Conservation (phyloP, 37 sponge, comb jelly and placozoan species). For the Mnemiopsis leidyi region DNA sequence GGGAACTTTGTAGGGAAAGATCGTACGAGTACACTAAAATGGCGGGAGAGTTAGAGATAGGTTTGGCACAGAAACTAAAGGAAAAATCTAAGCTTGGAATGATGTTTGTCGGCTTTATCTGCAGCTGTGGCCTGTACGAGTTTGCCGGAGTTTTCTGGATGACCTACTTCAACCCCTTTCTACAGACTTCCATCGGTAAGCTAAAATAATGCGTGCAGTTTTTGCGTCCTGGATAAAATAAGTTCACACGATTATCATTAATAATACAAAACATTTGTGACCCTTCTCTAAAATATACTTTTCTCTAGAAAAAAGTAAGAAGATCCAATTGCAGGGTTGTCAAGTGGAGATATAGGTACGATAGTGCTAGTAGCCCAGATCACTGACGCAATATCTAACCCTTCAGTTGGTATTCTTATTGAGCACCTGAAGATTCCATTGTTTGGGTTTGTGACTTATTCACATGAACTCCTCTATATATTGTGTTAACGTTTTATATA, state of each 20-base stretch:
- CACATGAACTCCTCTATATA: too few relatives aligned
- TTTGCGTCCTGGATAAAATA: background rate
- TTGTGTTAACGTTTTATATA: too few relatives aligned
- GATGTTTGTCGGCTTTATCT: background rate
- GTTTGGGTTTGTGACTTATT: background rate
- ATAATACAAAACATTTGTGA: too few relatives aligned
- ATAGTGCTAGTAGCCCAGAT: constrained; percentile 2
- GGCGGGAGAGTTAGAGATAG: background rate
- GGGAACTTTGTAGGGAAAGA: background rate
- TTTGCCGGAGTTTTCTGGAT: constrained; percentile 20
- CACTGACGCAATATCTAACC: background rate
- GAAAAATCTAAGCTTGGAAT: background rate
- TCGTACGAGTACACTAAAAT: background rate
- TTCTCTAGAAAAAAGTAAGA: background rate
- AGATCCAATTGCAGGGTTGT: background rate
- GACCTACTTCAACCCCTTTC: constrained; percentile 24
- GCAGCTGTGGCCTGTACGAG: constrained; percentile 39
- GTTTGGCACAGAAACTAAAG: background rate
- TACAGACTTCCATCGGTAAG: background rate
- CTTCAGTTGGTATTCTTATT: constrained; percentile 43
- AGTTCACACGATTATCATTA: too few relatives aligned
- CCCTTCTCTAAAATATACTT: too few relatives aligned
- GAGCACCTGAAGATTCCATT: constrained; percentile 5
- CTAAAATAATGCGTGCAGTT: background rate
- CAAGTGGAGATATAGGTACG: constrained; percentile 21